Base-by-base conservation (phyloP, 92 coral and sea anemone species). In the Phenganax subtilis region DNA sequence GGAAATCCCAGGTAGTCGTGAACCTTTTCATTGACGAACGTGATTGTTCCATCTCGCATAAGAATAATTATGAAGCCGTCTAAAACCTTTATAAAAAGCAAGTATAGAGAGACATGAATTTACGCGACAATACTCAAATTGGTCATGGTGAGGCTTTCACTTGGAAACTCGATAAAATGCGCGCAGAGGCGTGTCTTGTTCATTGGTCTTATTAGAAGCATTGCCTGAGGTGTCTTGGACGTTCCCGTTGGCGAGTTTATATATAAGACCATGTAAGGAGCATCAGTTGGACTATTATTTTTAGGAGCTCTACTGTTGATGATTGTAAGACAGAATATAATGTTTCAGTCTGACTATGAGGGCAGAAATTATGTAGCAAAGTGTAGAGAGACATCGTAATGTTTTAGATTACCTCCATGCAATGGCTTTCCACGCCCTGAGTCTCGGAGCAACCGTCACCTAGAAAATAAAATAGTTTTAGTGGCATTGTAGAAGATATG, bases 1-100 rank as follows among this genome's bases (percentile, higher is more conserved):
- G 97, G 91, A 64, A 90, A 82, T 44, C 99, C 99, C 82, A 96
- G 96, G 71, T 92, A 89, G 44, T 84, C 86, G 17, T 91, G 84
- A 16, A 94, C 98, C 67, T 93, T 88, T 66, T 92, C 97, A 10
- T 93, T 90, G 44, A 94, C 92, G 84, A 89, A 94, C 10, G 89
- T 87, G 20, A 92, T 88, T 84, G 87, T 90, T 59, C 96, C 96
- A n/a, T 92, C 96, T 71, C 80, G 80, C 78, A 91, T 80, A 12
- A 94, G 86, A 53, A 92, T 92, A 79, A 94, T 78, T 57, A 94
- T 77, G 59, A 94, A 94, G 0, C 98, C 98, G 71, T 92, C 97
- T 77, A 94, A 77, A 20, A 93, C 97, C 98, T 94, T 47, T 2
- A 59, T 11, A 83, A 88, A 82, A 47, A 28, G 20, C 58, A 47